Base-by-base conservation (phyloP, 2,113 vertebrate species). In the Odontesthes bonariensis region DNA sequence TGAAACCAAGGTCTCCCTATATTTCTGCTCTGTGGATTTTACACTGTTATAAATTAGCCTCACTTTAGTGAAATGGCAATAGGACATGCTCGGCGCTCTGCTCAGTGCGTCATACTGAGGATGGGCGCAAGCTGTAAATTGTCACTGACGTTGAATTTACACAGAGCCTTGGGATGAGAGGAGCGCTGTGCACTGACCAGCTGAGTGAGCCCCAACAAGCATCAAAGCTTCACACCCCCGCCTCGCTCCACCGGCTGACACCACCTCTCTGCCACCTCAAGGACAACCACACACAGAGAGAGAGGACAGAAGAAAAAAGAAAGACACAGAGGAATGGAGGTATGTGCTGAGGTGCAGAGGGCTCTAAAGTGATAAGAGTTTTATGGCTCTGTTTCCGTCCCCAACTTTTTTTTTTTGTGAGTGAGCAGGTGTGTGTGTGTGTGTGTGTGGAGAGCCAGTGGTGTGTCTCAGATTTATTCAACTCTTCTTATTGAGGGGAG, bases 121-220 rank as follows among this genome's bases (percentile, higher is more conserved):
- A 92, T 82, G 84, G 77, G 78, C 44, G 68, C 64, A 64, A 86
- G 91, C 84, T 91, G 92, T 93, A 94, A 93, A 92, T 93, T 92
- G 91, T 91, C 90, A 84, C 79, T 72, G 76, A 47, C 83, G 69
- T 75, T 87, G 88, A 88, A 94, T 94, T 91, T 90, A 92, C 82
- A 90, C 87, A 73, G 85, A 89, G 86, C 90, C 88, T 90, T 91
- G 89, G 81, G 85, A 91, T 52, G 79, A 84, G 88, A 84, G 51
- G 78, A 44, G 84, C 69, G 63, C 65, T 51, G 78, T 76, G 80
- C 79, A 74, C 79, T 80, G 86, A 74, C 89, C 88, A 83, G 84
- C 86, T 77, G 83, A 91, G 86, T 89, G 89, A 92, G 83, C 71
- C 80, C 71, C 84, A 90, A 90, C 88, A 81, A 81, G 85, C 89